A percentile compares a stretch with the other conserved stretches of the same genome.
phyloP scores from a whole-genome alignment of 2,797 vertebrate genomes.

The Nyctibius grandis region DNA sequence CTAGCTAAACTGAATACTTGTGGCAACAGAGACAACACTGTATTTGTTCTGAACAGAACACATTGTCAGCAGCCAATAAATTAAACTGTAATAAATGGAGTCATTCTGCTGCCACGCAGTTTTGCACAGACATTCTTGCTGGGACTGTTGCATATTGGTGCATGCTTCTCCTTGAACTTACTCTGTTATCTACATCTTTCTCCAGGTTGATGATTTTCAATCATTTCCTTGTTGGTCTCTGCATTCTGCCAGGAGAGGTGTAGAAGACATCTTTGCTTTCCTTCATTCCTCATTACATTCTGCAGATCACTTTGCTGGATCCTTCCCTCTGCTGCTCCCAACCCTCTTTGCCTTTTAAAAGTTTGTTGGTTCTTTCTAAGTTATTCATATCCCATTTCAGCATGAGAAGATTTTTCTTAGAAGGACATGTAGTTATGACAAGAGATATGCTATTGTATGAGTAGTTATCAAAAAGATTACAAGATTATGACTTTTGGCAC shows the following conservation, averaged over 20 bases:
- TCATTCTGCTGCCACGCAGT: neutral
- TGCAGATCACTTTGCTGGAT: neutral
- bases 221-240: neutral
- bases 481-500: neutral
- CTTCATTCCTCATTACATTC: neutral
- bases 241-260: neutral
- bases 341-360: neutral
- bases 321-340: neutral
- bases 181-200: neutral
- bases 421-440: neutral
- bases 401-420: neutral
- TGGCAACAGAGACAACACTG: neutral
- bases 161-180: conserved; percentile 5
- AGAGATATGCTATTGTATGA: neutral
- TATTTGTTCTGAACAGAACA: conserved; percentile 1
- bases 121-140: neutral
- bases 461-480: neutral
- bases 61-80: conserved; percentile 28
- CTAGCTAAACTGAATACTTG: neutral
- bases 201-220: neutral
- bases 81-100: conserved; percentile 16
- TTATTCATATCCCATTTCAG: neutral
- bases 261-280: neutral
- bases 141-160: neutral
- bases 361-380: neutral